Evolutionary conservation across 2,113 vertebrate genomes (phyloP).

Genomic region (Gnathonemus longibarbis): DNA sequence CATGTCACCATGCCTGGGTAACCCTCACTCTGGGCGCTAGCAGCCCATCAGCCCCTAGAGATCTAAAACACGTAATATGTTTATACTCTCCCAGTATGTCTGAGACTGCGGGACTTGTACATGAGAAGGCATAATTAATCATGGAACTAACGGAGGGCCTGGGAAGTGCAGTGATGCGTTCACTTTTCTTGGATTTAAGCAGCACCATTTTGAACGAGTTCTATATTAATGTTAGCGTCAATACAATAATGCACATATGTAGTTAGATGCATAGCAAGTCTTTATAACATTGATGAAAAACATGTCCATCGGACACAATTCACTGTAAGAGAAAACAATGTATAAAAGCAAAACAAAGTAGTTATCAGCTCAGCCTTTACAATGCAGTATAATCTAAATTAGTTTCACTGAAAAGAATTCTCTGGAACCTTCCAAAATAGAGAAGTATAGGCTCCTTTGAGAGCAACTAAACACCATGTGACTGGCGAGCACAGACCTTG

Average conservation of each 20-base stretch:
- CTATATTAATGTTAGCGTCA: neutral
- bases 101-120: neutral
- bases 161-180: neutral
- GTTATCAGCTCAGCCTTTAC: neutral
- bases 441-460: no score
- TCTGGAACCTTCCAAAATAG: neutral
- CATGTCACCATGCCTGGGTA: neutral
- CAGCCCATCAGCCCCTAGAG: neutral
- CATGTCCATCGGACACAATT: neutral
- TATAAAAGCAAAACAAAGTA: neutral
- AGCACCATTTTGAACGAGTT: neutral
- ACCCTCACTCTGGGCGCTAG: neutral
- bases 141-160: neutral
- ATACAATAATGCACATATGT: neutral
- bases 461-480: neutral
- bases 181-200: neutral
- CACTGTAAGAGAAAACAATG: neutral
- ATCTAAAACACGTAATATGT: neutral
- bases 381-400: neutral
- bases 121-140: neutral
- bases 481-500: slow-evolving; percentile 57
- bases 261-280: neutral
- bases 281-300: neutral
- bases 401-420: neutral
- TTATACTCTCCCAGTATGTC: neutral